Conservation (phyloP, 2,888 invertebrate species). For the Ectemnius lituratus region DNA sequence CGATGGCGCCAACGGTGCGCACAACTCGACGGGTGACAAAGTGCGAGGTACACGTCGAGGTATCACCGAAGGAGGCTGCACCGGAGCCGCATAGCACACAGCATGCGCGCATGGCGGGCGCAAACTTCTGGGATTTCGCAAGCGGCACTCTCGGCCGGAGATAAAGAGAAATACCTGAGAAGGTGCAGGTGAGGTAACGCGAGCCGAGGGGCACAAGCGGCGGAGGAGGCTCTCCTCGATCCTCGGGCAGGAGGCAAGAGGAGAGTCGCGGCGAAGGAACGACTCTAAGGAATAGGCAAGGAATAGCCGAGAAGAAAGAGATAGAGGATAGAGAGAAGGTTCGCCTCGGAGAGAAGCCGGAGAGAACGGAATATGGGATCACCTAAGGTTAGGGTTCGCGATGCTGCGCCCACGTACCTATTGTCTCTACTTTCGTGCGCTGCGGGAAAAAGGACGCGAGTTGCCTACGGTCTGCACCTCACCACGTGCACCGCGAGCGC, state of each 20-base stretch:
- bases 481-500: constrained; percentile 37
- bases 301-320: constrained; percentile 47
- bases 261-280: constrained; percentile 33
- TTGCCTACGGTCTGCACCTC: constrained; percentile 55
- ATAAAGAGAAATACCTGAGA: constrained; percentile 71
- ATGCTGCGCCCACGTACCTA: constrained; percentile 75
- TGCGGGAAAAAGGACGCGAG: constrained; percentile 65
- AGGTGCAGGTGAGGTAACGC: constrained; percentile 71
- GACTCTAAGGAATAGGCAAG: constrained; percentile 29
- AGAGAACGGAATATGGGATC: constrained; percentile 74
- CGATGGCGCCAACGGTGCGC: constrained; percentile 27
- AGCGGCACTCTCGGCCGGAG: constrained; percentile 65
- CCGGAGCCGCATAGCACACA: constrained; percentile 39
- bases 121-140: constrained; percentile 67
- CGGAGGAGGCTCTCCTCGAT: constrained; percentile 48
- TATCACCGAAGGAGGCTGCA: constrained; percentile 20
- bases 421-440: constrained; percentile 68
- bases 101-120: constrained; percentile 45
- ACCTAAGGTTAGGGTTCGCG: constrained; percentile 74
- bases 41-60: constrained; percentile 26
- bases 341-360: constrained; percentile 48
- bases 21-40: constrained; percentile 21
- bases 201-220: constrained; percentile 60
- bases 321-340: constrained; percentile 49
- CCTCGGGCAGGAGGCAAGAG: constrained; percentile 37